Evolutionary conservation across 2,797 vertebrate genomes (phyloP).

Genomic region (Pseudochirops cupreus): DNA sequence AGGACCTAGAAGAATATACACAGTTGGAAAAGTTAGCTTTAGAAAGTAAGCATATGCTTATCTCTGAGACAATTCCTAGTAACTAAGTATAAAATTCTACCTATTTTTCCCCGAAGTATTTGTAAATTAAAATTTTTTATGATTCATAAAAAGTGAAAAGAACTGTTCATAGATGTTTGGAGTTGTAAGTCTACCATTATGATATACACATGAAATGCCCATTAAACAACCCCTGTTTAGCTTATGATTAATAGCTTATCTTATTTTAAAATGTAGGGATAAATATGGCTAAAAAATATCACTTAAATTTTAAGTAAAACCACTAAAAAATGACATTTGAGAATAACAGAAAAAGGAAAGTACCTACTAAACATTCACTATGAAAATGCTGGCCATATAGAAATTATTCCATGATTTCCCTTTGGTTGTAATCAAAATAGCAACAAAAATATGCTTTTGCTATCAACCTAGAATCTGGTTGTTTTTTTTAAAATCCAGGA

Average conservation of each 20-base stretch:
- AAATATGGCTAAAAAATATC: background rate
- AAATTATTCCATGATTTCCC: background rate
- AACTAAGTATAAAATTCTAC: background rate
- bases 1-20: background rate
- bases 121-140: background rate
- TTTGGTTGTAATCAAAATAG: background rate
- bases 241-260: background rate
- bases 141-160: background rate
- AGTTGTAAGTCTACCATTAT: background rate
- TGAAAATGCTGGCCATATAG: background rate
- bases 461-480: background rate
- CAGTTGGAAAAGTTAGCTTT: background rate
- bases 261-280: background rate
- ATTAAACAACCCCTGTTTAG: background rate
- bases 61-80: background rate
- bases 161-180: background rate
- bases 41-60: background rate
- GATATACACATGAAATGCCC: background rate
- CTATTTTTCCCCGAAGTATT: background rate
- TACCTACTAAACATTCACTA: background rate
- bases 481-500: background rate
- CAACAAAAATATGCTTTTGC: background rate
- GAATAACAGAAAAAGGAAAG: background rate
- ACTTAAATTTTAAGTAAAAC: background rate
- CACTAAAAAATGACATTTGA: background rate